These are phyloP conservation scores for Dissostichus mawsoni DNA, from an alignment of 2,113 vertebrate species.

Conservation along the genomic window DNA sequence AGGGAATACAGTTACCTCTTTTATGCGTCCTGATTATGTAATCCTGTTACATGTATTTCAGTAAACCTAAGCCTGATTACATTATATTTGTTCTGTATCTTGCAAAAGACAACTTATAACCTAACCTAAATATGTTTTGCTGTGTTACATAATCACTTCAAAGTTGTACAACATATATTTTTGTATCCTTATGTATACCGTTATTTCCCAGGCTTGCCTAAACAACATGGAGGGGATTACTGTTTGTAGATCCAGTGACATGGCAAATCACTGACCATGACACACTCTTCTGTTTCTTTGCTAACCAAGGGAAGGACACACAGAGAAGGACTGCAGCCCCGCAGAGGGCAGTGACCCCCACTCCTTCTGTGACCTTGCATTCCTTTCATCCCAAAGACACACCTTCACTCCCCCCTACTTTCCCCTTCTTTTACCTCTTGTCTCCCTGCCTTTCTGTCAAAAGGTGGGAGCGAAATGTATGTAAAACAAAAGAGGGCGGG, in stretches of 20 bases:
- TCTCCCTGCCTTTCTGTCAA: background rate
- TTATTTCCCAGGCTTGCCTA: too few species aligned
- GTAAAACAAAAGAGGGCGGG: background rate
- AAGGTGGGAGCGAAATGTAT: background rate
- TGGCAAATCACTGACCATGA: background rate
- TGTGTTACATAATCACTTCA: too few species aligned
- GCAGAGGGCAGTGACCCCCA: background rate
- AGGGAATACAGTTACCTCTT: too few species aligned
- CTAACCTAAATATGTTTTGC: too few species aligned
- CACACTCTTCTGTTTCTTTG: background rate
- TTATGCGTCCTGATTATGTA: too few species aligned
- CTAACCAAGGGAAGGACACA: background rate
- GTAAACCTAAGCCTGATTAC: too few species aligned
- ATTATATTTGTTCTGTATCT: too few species aligned
- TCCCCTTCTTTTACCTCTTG: background rate
- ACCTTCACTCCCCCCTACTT: background rate
- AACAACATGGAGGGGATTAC: background rate
- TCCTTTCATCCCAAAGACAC: slow-evolving; percentile 31
- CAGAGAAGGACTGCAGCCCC: background rate
- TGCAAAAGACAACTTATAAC: too few species aligned
- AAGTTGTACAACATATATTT: too few species aligned
- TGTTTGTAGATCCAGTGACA: background rate
- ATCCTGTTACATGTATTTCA: too few species aligned
- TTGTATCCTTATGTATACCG: too few species aligned
- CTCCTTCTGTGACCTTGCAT: slow-evolving; percentile 15